Base-by-base conservation (phyloP, 2,888 invertebrate genomes). In the Standfussiana lucernea region DNA sequence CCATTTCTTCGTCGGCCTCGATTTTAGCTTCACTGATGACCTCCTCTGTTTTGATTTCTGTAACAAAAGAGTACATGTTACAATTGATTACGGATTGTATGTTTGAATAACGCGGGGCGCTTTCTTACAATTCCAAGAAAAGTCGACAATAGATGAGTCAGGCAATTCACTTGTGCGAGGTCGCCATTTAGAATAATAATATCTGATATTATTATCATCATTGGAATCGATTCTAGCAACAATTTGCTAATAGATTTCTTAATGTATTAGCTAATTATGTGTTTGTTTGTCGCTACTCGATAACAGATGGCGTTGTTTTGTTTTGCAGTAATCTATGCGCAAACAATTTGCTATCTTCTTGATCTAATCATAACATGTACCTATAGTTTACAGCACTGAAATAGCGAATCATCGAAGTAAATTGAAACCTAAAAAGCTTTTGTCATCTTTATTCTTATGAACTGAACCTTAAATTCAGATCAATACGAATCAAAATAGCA, bases 1-100 rank as follows among this genome's bases (percentile, higher is more conserved):
- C 92, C 93, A 94, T 94, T 86, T 94, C 92, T 86, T 93, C 90
- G 80, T 91, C 90, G 77, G 94, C 90, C 88, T 95, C 96, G 86
- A 96, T 92, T 94, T 96, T 96, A 73, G 96, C 96, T 88, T 96
- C 95, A 86, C 94, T 94, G 92, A 96, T 95, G 89, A 94, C 94
- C 91, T 93, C 94, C 89, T 96, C 96, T 94, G 96, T 95, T 96
- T 96, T 96, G 95, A 96, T 96, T 93, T 96, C 96, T 96, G 96
- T 92, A 96, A 96, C 94, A 94, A 96, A 94, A 95, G 95, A 93
- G 90, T 90, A 90, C 89, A 89, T 90, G 92, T 95, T 94, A 95
- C 93, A 93, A 94, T 94, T 93, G 93, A 95, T 93, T 92, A 91
- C 88, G 89, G 89, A 91, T 90, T 90, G 88, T 82, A 86, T 95